Base-by-base conservation (phyloP, 2,797 vertebrate species). In the Anas capensis region DNA sequence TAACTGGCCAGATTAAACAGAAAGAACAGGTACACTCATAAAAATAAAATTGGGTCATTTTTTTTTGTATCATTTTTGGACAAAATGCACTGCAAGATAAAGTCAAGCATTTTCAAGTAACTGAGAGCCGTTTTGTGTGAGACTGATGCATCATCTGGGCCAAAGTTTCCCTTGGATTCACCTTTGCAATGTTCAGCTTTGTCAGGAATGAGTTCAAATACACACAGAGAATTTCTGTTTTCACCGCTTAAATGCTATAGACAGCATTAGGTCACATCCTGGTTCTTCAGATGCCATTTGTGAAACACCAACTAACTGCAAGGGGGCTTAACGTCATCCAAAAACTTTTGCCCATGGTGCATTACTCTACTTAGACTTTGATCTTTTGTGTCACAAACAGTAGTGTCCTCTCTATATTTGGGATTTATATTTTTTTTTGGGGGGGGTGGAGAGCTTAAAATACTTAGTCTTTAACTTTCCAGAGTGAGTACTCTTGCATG, bases 1-100 rank as follows among this genome's bases (percentile, higher is more conserved):
- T 79, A 86, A 70, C 97, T 97, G 49, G 58, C 51, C 24, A 86
- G 53, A 82, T 33, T 65, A 92, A 96, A 83, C 26, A 82, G 90
- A 95, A 84, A 75, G 44, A 27, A 77, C 33, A 77, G 58, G 40
- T 27, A 53, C 76, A 17, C 10, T 21, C 8, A 1, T 34, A 65
- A 57, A 36, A 90, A 85, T 38, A 65, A 85, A 91, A 80, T 0
- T 0, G 1, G 16, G 31, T 60, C 53, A 58, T 7, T 69, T 71
- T 66, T 71, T 66, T 90, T 72, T 60, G n/a, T 64, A 42, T 53
- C 36, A n/a, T 36, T 86, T 46, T 60, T 68, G 54, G 72, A 81
- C 20, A 76, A 95, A 75, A 79, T 0, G 0, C 17, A 33, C 48
- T 42, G 31, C 65, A 90, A 78, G 12, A 57, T 21, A 36, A n/a